Evolutionary conservation across 2,888 invertebrate species (phyloP), one percentile per base, ranked within the genome.

Genomic region (Caenorhabditis auriculariae): DNA sequence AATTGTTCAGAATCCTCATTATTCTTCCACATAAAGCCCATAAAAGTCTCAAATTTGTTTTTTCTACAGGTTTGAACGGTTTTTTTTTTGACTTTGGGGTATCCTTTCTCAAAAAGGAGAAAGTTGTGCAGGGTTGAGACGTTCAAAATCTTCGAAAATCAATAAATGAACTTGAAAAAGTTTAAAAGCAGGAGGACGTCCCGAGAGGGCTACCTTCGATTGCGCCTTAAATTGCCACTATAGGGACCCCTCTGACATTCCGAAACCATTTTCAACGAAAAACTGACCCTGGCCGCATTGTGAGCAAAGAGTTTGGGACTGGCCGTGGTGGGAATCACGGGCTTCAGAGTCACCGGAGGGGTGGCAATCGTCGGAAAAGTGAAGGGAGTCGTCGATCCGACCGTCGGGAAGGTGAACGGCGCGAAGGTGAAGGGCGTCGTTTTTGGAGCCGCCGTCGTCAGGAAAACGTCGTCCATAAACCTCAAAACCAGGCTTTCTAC

Each of bases 241-340:
- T n/a, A n/a, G n/a, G n/a, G n/a, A n/a, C n/a, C n/a, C n/a, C n/a
- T n/a, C n/a, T n/a, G n/a, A n/a, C n/a, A n/a, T 43, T 9, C 43
- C 15, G 23, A 43, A 37, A 1, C n/a, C 23, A 48, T 0, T 9
- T 26, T 19, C 2, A n/a, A n/a, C n/a, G 15, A 9, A 17, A 9
- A 26, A 54, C 55, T 38, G 19, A 69, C 69, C 29, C 69, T 52
- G n/a, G 66, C 69, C 23, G 69, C 56, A 41, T 69, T 69, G 51
- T 69, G 69, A 44, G 69, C 69, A 24, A 69, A 43, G 7, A 69
- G 53, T 23, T 69, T 60, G 1, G 69, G 64, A 41, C 55, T 56
- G 15, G 63, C 55, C 3, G 59, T 63, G 0, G 63, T 63, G 4
- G 59, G 63, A 12, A 50, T 19, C n/a, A 49, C 53, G 9, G 63